Conservation (phyloP, 2,797 vertebrate genomes). For the Crypturellus tataupa region DNA sequence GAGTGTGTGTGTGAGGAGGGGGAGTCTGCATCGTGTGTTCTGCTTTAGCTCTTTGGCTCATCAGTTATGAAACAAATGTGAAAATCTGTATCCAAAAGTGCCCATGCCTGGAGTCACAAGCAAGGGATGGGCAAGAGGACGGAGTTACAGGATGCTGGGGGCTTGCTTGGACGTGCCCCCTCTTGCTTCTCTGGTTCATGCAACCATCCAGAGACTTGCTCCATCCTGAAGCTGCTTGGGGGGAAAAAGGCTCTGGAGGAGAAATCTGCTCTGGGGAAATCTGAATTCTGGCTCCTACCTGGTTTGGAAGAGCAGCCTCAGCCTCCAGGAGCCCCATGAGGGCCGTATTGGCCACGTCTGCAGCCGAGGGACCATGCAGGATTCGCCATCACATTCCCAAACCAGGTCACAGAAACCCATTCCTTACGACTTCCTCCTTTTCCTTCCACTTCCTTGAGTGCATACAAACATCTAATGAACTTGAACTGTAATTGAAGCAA, state of each 20-base stretch:
- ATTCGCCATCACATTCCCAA: neutral
- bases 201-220: neutral
- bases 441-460: neutral
- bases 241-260: neutral
- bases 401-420: neutral
- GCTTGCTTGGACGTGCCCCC: neutral
- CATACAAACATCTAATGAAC: neutral
- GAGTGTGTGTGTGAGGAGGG: neutral
- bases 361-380: neutral
- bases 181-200: neutral
- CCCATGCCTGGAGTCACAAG: rapidly evolving
- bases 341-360: neutral
- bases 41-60: neutral
- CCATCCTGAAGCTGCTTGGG: neutral
- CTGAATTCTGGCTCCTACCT: neutral
- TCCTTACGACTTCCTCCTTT: neutral
- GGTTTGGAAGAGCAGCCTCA: rapidly evolving
- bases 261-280: rapidly evolving
- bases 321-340: rapidly evolving
- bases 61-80: neutral
- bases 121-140: neutral
- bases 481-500: constrained; percentile 29
- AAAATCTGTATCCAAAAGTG: neutral
- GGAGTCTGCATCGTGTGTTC: neutral
- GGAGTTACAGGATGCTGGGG: rapidly evolving